phyloP scores from a whole-genome alignment of 2,888 invertebrate species.

The Hartigia nigra region DNA sequence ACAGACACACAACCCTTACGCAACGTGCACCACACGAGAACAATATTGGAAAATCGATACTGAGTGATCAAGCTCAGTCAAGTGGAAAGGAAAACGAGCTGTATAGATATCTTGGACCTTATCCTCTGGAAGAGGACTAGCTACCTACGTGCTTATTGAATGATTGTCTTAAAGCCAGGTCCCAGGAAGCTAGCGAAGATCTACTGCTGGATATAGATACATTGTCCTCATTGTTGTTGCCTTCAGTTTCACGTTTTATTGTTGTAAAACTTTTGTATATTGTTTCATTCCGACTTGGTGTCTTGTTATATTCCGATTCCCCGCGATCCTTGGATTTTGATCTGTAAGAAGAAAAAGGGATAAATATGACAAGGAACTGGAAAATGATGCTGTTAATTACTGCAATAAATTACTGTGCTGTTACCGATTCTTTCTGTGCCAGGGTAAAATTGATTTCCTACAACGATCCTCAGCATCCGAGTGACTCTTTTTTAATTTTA shows the following conservation, averaged over 20 bases:
- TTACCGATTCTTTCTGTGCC: constrained; percentile 81
- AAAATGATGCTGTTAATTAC: neutral
- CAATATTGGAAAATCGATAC: neutral
- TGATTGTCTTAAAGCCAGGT: constrained; percentile 68
- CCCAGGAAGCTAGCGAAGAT: constrained; percentile 72
- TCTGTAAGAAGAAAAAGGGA: constrained; percentile 36
- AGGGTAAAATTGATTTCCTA: constrained; percentile 89
- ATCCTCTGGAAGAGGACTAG: neutral
- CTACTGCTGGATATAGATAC: constrained; percentile 71
- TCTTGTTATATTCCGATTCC: constrained; percentile 67
- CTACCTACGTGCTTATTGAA: constrained; percentile 66
- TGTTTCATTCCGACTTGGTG: constrained; percentile 60
- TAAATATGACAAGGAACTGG: neutral
- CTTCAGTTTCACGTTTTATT: constrained; percentile 62
- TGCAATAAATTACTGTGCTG: neutral
- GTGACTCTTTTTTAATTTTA: constrained; percentile 82
- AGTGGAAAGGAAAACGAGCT: neutral
- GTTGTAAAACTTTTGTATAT: constrained; percentile 64
- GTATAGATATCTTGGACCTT: neutral
- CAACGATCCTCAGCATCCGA: constrained; percentile 90
- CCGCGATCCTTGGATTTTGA: constrained; percentile 68
- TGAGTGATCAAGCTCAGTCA: neutral
- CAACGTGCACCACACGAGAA: neutral
- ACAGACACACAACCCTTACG: neutral
- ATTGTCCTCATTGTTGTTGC: constrained; percentile 64